Evolutionary conservation across 1,140 invertebrate genomes (phyloP).

Genomic region (Drosophila rhopaloa): DNA sequence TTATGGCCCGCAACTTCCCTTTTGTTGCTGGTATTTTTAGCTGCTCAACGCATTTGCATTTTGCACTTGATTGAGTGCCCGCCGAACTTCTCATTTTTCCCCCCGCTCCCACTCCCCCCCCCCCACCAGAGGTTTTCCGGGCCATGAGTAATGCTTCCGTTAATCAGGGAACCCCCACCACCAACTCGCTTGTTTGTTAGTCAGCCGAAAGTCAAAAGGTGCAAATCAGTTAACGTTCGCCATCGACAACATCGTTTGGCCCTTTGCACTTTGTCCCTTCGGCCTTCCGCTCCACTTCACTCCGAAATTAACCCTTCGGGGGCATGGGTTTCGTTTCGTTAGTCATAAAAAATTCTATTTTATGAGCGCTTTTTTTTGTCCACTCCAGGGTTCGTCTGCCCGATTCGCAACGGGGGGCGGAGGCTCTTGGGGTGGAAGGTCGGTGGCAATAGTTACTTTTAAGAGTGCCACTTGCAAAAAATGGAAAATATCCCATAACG

Average conservation of each 20-base stretch:
- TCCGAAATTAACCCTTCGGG: slow-evolving; percentile 70
- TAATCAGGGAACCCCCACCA: slow-evolving; percentile 52
- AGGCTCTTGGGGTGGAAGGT: slow-evolving; percentile 2
- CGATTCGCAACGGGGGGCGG: slow-evolving; percentile 10
- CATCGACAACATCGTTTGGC: slow-evolving; percentile 57
- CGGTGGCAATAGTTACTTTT: slow-evolving; percentile 17
- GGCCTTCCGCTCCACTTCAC: slow-evolving; percentile 50
- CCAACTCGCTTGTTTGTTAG: slow-evolving; percentile 12
- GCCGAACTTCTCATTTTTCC: neutral
- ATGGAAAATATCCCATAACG: slow-evolving; percentile 9
- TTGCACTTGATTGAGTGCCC: slow-evolving; percentile 73
- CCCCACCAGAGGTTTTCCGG: slow-evolving; percentile 4
- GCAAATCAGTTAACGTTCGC: slow-evolving; percentile 73
- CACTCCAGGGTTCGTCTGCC: slow-evolving; percentile 53
- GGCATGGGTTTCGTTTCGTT: slow-evolving; percentile 43
- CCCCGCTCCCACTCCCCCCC: neutral
- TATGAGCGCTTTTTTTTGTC: slow-evolving; percentile 79
- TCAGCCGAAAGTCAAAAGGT: slow-evolving; percentile 65
- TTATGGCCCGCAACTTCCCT: slow-evolving; percentile 70
- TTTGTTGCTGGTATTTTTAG: slow-evolving; percentile 76
- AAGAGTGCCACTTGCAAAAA: slow-evolving; percentile 20
- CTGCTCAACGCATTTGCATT: slow-evolving; percentile 73
- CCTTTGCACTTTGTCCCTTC: slow-evolving; percentile 52
- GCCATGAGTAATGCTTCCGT: slow-evolving; percentile 75
- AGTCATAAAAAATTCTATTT: slow-evolving; percentile 83